Base-by-base conservation (phyloP, 1,140 invertebrate genomes). In the Drosophila sproati region DNA sequence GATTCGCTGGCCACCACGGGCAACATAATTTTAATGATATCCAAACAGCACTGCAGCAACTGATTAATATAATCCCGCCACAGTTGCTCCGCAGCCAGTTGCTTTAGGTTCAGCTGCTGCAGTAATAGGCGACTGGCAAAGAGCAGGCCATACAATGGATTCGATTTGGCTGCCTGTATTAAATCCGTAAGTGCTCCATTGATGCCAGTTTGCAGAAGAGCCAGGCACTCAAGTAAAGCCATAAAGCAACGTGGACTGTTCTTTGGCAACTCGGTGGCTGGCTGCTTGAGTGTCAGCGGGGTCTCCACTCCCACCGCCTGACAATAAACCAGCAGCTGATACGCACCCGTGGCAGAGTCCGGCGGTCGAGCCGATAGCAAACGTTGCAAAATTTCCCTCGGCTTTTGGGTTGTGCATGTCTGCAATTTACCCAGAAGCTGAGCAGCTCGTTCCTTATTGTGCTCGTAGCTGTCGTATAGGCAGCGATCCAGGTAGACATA, bases 1-100 rank as follows among this genome's bases (percentile, higher is more conserved):
- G 98, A 98, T 2, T 96, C 96, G 93, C 96, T 97, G 88, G 96
- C 97, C 2, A 99, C 96, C 62, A 99, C 95, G 47, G 95, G 94
- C 61, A 95, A 94, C 3, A 97, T 96, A 39, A 95, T 93, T 1
- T 93, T 82, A 56, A 94, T 95, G 47, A 97, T 93, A 7, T 93
- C 88, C 63, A 96, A 94, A 77, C 96, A 96, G 0, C 94, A 74
- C 0, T 76, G 12, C 29, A 98, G 93, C 3, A 97, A 72, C 43
- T 94, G 80, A 1, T 82, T 55, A 12, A 97, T 91, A 28, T 96
- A 82, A 0, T 77, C 47, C 61, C 88, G 89, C 96, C 96, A 97
- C 0, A 73, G 3, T 28, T 70, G 3, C 28, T 92, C 83, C 41
- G 71, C 20, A 8, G 81, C 57, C 37, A 92, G 28, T 48, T 74